phyloP scores from a whole-genome alignment of 2,888 invertebrate species.

The Tethea ocularis region DNA sequence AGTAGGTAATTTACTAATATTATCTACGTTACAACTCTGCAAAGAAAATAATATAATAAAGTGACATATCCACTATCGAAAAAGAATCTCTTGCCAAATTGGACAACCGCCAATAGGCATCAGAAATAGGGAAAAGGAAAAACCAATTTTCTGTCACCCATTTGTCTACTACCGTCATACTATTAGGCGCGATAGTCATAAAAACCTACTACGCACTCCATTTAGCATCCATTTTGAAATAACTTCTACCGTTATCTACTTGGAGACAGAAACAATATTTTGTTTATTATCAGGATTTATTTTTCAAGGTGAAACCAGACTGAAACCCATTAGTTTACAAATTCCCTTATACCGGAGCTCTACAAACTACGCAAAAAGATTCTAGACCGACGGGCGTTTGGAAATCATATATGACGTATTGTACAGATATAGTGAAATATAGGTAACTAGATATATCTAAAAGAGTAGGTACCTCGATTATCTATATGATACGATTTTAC shows the following conservation, averaged over 20 bases:
- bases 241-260: too few relatives aligned
- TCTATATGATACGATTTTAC: too few relatives aligned
- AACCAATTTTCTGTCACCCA: conserved; percentile 26
- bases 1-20: not conserved
- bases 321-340: not conserved
- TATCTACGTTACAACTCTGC: not conserved
- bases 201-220: not conserved
- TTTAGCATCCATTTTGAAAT: not conserved
- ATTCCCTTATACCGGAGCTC: too few relatives aligned
- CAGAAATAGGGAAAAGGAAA: conserved; percentile 42
- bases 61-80: conserved; percentile 5
- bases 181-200: conserved; percentile 8
- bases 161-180: conserved; percentile 34
- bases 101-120: conserved; percentile 59
- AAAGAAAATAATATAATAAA: not conserved
- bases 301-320: not conserved
- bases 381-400: too few relatives aligned
- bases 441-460: too few relatives aligned
- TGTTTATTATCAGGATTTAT: not conserved
- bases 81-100: conserved; percentile 52
- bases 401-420: too few relatives aligned
- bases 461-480: not conserved
- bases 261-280: not conserved
- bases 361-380: too few relatives aligned
- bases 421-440: too few relatives aligned